These are phyloP conservation scores for Xerus inauris DNA, from an alignment of 2,113 vertebrate species.

Conservation along the genomic window DNA sequence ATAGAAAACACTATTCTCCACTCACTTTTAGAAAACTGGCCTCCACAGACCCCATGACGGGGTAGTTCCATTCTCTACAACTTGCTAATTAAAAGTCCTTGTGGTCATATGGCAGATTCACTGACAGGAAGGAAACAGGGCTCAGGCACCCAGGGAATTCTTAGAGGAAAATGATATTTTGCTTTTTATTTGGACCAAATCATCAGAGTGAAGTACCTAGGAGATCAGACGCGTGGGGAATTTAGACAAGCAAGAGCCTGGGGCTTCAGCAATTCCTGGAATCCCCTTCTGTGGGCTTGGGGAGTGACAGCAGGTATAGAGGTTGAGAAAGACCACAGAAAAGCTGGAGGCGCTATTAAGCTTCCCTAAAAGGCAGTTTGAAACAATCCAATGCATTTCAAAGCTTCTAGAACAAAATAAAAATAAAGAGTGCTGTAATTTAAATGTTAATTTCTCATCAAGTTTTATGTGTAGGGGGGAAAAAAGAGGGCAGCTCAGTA, in stretches of 20 bases:
- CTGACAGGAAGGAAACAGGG: neutral
- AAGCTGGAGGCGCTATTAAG: slow-evolving; percentile 66
- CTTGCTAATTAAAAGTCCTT: neutral
- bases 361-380: slow-evolving; percentile 63
- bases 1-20: neutral
- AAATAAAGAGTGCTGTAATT: slow-evolving; percentile 72
- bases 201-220: slow-evolving; percentile 39
- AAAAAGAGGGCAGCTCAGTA: neutral
- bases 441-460: slow-evolving; percentile 80
- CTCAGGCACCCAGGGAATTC: neutral
- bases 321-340: slow-evolving; percentile 60
- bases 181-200: slow-evolving; percentile 33
- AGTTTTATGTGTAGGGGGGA: slow-evolving; percentile 58
- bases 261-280: slow-evolving; percentile 42
- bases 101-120: neutral
- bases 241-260: slow-evolving; percentile 62
- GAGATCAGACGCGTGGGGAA: slow-evolving; percentile 23
- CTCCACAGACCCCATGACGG: neutral
- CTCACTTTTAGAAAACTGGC: neutral
- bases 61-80: neutral
- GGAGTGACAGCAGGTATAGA: neutral
- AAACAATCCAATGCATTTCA: slow-evolving; percentile 72
- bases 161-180: neutral
- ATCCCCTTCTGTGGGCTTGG: slow-evolving; percentile 34
- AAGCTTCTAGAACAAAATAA: slow-evolving; percentile 72